Percentiles rank a stretch among this genome's conserved stretches.
phyloP scores from a whole-genome alignment of 2,797 vertebrate genomes.

The Rachycentron canadum region DNA sequence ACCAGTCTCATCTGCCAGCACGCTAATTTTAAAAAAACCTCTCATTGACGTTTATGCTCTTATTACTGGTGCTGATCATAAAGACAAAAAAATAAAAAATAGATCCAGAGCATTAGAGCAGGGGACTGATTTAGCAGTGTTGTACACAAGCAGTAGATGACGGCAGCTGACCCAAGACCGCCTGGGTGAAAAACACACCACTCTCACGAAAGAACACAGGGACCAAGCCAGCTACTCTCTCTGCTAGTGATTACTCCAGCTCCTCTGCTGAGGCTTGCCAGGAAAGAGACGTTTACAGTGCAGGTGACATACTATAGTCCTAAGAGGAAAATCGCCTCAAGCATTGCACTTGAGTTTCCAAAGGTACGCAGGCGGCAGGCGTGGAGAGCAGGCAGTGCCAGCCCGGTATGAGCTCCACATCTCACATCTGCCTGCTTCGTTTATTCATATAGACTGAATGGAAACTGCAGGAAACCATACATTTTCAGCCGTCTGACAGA shows the following conservation, averaged over 20 bases:
- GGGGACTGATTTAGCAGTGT: background rate
- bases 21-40: background rate
- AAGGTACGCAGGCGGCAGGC: slow-evolving; percentile 30
- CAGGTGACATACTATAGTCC: slow-evolving; percentile 55
- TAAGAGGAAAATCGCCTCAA: slow-evolving; percentile 36
- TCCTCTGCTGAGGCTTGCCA: slow-evolving; percentile 22
- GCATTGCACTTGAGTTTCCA: slow-evolving; percentile 37
- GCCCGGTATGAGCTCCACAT: slow-evolving; percentile 5
- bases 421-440: background rate
- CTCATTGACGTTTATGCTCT: slow-evolving; percentile 3
- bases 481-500: background rate
- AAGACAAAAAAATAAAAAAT: too few species aligned
- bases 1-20: background rate
- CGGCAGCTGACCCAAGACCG: background rate
- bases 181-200: slow-evolving; percentile 20
- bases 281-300: slow-evolving; percentile 49
- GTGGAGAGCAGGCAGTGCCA: slow-evolving; percentile 4
- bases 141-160: slow-evolving; percentile 1
- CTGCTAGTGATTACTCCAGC: slow-evolving; percentile 39
- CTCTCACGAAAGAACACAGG: slow-evolving; percentile 7
- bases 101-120: background rate
- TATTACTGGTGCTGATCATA: background rate
- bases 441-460: background rate
- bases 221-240: slow-evolving; percentile 24
- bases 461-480: background rate